Evolutionary conservation across 2,888 invertebrate species (phyloP), one percentile per base, ranked within the genome.

Genomic region (Rotaria sp.): DNA sequence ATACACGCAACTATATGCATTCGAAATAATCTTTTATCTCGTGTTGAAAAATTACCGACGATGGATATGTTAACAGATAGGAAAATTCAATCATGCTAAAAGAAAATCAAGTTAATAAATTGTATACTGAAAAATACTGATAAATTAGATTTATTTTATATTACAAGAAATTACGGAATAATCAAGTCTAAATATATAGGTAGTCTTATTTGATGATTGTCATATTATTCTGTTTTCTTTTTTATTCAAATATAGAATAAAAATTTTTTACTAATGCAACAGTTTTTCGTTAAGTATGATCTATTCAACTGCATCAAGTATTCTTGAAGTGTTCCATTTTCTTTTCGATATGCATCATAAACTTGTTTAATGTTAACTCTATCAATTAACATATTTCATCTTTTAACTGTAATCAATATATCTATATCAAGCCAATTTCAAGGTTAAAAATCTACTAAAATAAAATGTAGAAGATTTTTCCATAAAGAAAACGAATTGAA

Each of bases 1-100:
- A 67, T 15, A 15, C 30, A 59, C 35, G 35, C 67, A 67, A 67
- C 35, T 35, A 67, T 35, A 67, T 35, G 18, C 67, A 67, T 67
- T 67, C 35, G 21, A 67, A 67, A 67, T 35, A 67, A 67, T 67
- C 11, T 67, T 67, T 67, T 67, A 67, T 67, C 67, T 67, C 67
- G 2, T 67, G 18, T 5, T 67, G 67, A 21, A 67, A 67, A 35
- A 67, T 30, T 35, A 35, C 35, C 35, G 67, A 35, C 35, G 67
- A 67, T 15, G 21, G 35, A 67, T 67, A 35, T 18, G n/a, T n/a
- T n/a, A 26, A n/a, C n/a, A 57, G 13, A 67, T 35, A 67, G 30
- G 38, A 67, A 21, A 7, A 67, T 18, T 67, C 35, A 18, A 18
- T 67, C 35, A 21, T 67, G 5, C 35, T 67, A 35, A 67, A 21